phyloP scores from a whole-genome alignment of 2,888 invertebrate species.

The Oligia latruncula region DNA sequence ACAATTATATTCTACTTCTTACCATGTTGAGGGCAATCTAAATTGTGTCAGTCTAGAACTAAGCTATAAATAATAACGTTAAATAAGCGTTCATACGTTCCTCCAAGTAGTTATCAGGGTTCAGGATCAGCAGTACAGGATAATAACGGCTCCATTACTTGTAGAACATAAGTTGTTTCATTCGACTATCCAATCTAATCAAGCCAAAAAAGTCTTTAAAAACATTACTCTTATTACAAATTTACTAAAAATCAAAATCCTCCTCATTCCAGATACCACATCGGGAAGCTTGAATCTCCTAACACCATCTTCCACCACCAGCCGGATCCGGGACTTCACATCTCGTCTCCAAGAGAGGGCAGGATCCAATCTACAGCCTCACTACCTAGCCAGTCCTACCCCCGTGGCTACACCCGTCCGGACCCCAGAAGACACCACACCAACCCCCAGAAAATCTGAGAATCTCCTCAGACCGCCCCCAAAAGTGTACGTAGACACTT shows the following conservation, averaged over 20 bases:
- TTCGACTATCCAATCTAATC: background rate
- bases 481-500: slow-evolving; percentile 81
- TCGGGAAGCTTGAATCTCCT: slow-evolving; percentile 91
- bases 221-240: background rate
- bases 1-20: background rate
- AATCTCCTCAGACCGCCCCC: slow-evolving; percentile 85
- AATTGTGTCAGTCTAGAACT: background rate
- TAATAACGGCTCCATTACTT: background rate
- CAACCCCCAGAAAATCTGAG: slow-evolving; percentile 79
- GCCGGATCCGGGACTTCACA: slow-evolving; percentile 90
- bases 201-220: background rate
- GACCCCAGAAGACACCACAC: slow-evolving; percentile 78
- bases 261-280: slow-evolving; percentile 87
- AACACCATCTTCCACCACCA: slow-evolving; percentile 91
- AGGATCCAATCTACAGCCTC: slow-evolving; percentile 78
- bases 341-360: slow-evolving; percentile 90
- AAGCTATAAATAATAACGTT: background rate
- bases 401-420: slow-evolving; percentile 79
- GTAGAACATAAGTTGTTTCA: background rate
- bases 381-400: slow-evolving; percentile 72
- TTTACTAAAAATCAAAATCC: slow-evolving; percentile 11
- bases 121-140: background rate
- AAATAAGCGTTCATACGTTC: background rate
- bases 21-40: background rate
- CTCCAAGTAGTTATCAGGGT: background rate